Evolutionary conservation across 2,797 vertebrate genomes (phyloP), one percentile per base, ranked within the genome.

Genomic region (Eutrigla gurnardus): DNA sequence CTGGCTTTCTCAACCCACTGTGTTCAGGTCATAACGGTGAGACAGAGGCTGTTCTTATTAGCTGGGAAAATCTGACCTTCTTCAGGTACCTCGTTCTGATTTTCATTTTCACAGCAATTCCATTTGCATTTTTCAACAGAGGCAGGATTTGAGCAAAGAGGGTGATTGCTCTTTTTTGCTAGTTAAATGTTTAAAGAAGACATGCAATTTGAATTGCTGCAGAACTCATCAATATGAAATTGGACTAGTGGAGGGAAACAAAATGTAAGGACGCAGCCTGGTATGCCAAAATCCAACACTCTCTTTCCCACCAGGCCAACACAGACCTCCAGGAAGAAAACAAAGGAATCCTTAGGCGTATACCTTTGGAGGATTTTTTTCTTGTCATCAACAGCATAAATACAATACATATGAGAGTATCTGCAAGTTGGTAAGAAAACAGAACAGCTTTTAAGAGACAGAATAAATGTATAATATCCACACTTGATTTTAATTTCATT

Each of bases 221-320:
- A 91, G 89, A 90, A 90, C 94, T 95, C 94, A 95, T 95, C 93
- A 95, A 95, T 95, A 95, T 93, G 91, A 95, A 92, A 94, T 94
- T 92, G 90, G 89, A 93, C 91, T 82, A 90, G 85, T 85, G 84
- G 83, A 89, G 86, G 85, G 86, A 87, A 87, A 91, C 90, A 91
- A 92, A 92, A 91, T 89, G 84, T 87, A 86, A 91, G 77, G 83
- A 92, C 86, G 90, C 91, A 93, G 81, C 63, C 82, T 68, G 70
- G 65, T 79, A 73, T 77, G 70, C 82, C 80, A 66, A 91, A 90
- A 92, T 90, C 88, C 79, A 86, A 78, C 78, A 72, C 88, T 94
- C 91, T 80, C 90, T 91, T 91, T 88, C 78, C 66, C 81, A 57
- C 65, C 62, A 63, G 64, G 54, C 58, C 12, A 33, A 32, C 25